Conservation (phyloP, 2,888 invertebrate species). For the Cyaniris semiargus region DNA sequence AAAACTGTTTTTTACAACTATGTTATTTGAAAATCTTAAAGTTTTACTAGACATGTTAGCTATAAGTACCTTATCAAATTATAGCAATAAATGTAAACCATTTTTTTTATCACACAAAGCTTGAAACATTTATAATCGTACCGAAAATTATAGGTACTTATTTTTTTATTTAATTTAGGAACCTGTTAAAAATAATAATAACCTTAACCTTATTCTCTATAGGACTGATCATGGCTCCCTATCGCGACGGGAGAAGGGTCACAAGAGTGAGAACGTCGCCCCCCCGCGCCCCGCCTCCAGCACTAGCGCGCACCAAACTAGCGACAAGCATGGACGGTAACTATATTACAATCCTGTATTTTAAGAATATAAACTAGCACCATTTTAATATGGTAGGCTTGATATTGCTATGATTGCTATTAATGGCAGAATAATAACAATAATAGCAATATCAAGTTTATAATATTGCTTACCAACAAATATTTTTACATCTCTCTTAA, state of each 20-base stretch:
- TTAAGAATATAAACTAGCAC: neutral
- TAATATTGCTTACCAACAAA: too few relatives aligned
- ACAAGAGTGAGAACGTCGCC: constrained; percentile 61
- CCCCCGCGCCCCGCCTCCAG: constrained; percentile 56
- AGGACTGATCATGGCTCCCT: constrained; percentile 72
- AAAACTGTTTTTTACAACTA: neutral
- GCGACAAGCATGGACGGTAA: constrained; percentile 74
- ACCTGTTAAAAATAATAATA: neutral
- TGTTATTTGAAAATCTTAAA: neutral
- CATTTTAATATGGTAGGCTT: too few relatives aligned
- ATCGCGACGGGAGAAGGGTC: constrained; percentile 68
- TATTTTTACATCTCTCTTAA: too few relatives aligned
- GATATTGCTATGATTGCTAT: neutral
- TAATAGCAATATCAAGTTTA: too few relatives aligned
- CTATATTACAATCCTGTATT: constrained; percentile 33
- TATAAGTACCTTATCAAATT: neutral
- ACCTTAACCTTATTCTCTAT: neutral
- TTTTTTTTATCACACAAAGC: neutral
- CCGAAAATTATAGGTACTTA: too few relatives aligned
- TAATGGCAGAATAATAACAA: neutral
- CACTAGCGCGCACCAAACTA: constrained; percentile 78
- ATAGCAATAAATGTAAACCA: neutral
- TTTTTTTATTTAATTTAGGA: too few relatives aligned
- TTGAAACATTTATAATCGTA: too few relatives aligned
- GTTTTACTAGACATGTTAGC: neutral